These are phyloP conservation scores for Cynoglossus semilaevis DNA, from an alignment of 2,113 vertebrate genomes.

Conservation along the genomic window DNA sequence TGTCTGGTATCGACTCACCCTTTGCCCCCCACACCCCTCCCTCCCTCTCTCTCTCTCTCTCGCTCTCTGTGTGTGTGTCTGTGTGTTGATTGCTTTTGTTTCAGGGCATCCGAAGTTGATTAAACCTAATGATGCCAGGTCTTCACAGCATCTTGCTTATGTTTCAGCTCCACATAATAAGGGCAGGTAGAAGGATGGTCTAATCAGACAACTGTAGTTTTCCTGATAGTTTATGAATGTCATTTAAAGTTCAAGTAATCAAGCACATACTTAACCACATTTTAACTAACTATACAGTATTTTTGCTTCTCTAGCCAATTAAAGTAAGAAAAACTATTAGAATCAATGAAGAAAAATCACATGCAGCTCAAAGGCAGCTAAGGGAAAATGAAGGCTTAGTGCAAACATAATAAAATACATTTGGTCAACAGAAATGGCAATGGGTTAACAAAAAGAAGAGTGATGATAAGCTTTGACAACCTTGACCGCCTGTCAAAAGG, in stretches of 20 bases:
- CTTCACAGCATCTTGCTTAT: constrained; percentile 50
- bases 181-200: constrained; percentile 40
- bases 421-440: not conserved
- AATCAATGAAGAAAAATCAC: not conserved
- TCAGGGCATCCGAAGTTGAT: constrained; percentile 42
- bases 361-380: no score
- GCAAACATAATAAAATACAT: not conserved
- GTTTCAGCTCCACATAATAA: constrained; percentile 49
- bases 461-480: constrained; percentile 16
- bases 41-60: not conserved
- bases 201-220: constrained; percentile 46
- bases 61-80: not conserved
- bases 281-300: no score
- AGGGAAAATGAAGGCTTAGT: no score
- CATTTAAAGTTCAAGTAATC: constrained; percentile 5
- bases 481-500: constrained; percentile 15
- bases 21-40: constrained; percentile 20
- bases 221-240: constrained; percentile 9
- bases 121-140: constrained; percentile 51
- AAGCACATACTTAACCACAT: no score
- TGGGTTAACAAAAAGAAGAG: not conserved
- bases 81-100: constrained; percentile 25
- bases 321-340: no score
- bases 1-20: constrained; percentile 66
- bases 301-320: no score